Conservation (phyloP, 2,113 vertebrate genomes). For the Dicerorhinus sumatrensis region DNA sequence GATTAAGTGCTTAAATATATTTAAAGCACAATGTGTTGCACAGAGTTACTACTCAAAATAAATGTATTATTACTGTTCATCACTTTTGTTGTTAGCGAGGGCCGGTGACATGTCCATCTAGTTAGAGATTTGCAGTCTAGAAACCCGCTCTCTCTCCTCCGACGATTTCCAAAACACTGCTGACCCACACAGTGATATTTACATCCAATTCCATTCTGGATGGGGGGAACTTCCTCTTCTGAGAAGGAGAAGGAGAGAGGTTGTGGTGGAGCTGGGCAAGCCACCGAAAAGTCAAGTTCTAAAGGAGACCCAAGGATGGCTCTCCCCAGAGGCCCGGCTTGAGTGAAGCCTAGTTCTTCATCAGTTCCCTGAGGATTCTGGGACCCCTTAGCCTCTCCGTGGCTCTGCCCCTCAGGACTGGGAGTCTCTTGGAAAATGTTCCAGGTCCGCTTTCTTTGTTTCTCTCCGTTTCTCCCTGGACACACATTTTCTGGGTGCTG, state of each 20-base stretch:
- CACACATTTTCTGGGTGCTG: background rate
- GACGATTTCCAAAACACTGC: background rate
- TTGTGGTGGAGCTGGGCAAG: background rate
- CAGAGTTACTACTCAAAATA: accelerated
- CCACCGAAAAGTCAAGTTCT: background rate
- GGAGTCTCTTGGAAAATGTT: background rate
- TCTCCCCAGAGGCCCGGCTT: background rate
- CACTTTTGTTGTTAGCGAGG: background rate
- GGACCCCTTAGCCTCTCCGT: background rate
- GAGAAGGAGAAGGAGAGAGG: background rate
- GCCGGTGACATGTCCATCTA: accelerated
- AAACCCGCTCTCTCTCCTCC: background rate
- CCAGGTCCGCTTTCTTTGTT: background rate
- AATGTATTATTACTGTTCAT: no score
- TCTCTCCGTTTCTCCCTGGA: background rate
- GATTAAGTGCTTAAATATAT: background rate
- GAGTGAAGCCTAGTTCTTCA: background rate
- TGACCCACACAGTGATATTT: background rate
- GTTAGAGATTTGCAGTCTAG: no score
- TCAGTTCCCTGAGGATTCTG: background rate
- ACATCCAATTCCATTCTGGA: background rate
- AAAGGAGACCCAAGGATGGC: background rate
- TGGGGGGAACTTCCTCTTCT: background rate
- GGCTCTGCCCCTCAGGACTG: background rate
- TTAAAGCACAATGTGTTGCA: background rate